phyloP scores from a whole-genome alignment of 2,113 vertebrate species.

The Zingel zingel region DNA sequence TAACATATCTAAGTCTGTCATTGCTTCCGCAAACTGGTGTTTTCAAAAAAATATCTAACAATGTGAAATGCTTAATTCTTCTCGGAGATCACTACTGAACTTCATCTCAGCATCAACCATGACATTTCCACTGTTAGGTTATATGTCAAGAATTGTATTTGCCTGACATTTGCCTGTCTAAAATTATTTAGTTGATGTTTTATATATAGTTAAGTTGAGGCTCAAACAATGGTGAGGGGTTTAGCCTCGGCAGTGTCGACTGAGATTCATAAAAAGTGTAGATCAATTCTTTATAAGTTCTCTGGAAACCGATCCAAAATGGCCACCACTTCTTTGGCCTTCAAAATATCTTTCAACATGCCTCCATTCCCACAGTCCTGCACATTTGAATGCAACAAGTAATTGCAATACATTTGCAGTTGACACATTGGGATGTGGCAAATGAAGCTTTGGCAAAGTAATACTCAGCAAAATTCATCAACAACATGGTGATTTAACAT shows the following conservation, averaged over 20 bases:
- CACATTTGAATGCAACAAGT: not conserved
- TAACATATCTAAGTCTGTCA: slow-evolving; percentile 17
- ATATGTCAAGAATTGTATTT: not conserved
- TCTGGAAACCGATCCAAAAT: not conserved
- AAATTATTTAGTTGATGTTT: not conserved
- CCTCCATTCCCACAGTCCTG: not conserved
- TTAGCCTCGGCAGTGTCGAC: slow-evolving; percentile 24
- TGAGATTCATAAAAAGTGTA: not conserved
- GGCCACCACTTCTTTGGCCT: not conserved
- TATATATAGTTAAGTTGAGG: not conserved
- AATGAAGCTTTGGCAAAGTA: not conserved
- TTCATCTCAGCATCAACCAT: not conserved
- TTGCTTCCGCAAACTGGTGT: not conserved
- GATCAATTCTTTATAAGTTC: not conserved
- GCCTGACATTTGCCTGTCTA: slow-evolving; percentile 10
- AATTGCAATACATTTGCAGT: not conserved
- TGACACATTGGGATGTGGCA: not conserved
- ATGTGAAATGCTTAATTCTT: not conserved
- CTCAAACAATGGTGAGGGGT: not conserved
- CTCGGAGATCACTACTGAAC: slow-evolving; percentile 7
- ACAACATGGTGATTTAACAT: not conserved
- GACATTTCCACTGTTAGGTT: slow-evolving; percentile 7
- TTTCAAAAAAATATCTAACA: slow-evolving; percentile 37
- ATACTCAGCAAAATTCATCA: not conserved
- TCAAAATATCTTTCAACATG: not conserved